Conservation (phyloP, 2,113 vertebrate species). For the Bombycilla garrulus region DNA sequence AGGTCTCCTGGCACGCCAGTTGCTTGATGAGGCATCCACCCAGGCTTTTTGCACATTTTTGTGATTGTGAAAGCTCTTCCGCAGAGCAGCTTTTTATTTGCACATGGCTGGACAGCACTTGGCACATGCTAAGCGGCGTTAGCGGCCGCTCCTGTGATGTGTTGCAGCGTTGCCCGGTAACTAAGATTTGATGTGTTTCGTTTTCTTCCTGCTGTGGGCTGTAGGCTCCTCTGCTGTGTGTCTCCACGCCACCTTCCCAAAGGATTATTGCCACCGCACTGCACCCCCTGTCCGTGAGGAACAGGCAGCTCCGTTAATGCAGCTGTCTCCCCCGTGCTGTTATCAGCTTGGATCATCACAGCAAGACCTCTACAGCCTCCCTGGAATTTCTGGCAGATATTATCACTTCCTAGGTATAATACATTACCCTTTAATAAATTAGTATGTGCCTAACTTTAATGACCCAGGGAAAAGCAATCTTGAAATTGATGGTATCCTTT, state of each 20-base stretch:
- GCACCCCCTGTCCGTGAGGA: background rate
- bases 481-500: conserved; percentile 32
- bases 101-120: background rate
- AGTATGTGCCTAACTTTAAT: conserved; percentile 25
- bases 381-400: conserved; percentile 44
- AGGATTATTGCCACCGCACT: background rate
- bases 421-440: conserved; percentile 42
- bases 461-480: conserved; percentile 1
- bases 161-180: background rate
- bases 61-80: background rate
- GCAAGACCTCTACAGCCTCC: conserved; percentile 10
- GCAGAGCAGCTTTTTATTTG: background rate
- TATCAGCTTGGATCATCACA: conserved; percentile 30
- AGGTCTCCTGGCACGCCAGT: background rate
- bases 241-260: background rate
- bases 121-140: background rate
- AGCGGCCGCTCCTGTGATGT: accelerated
- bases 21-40: background rate
- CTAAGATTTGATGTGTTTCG: background rate
- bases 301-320: background rate
- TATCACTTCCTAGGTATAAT: conserved; percentile 32
- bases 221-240: background rate
- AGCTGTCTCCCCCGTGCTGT: background rate
- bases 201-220: background rate
- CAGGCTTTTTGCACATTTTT: background rate